These are phyloP conservation scores for Brachionus manjavacas DNA, from an alignment of 1,140 invertebrate species.

Conservation along the genomic window DNA sequence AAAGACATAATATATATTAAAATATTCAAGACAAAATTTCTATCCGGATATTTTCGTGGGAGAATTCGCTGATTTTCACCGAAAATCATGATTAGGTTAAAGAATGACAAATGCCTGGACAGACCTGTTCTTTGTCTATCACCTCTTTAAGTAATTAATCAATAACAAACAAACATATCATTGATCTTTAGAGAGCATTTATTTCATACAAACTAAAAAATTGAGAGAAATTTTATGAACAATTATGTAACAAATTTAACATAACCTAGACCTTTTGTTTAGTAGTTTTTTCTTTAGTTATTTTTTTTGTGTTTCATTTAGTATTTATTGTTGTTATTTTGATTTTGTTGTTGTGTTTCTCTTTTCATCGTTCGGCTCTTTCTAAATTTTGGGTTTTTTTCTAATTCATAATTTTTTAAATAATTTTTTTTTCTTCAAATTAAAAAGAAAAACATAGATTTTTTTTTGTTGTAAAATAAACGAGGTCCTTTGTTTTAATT, in stretches of 20 bases:
- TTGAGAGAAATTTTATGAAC: background rate
- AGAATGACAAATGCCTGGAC: background rate
- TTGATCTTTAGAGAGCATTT: background rate
- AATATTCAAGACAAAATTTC: background rate
- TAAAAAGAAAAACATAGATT: background rate
- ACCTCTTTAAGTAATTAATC: background rate
- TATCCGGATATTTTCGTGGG: background rate
- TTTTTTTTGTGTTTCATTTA: background rate
- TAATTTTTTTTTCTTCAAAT: background rate
- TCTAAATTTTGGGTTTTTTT: background rate
- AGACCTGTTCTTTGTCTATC: background rate
- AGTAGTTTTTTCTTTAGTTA: slow-evolving; percentile 1
- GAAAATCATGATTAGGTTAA: background rate
- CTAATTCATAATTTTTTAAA: slow-evolving; percentile 9
- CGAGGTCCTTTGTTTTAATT: background rate
- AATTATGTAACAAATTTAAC: slow-evolving; percentile 31
- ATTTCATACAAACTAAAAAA: background rate
- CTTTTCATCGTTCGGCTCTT: background rate
- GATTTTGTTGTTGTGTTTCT: slow-evolving; percentile 31
- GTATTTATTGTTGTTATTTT: slow-evolving; percentile 20
- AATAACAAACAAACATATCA: background rate
- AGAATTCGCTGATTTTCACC: too few species aligned
- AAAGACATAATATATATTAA: background rate
- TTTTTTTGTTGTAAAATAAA: slow-evolving; percentile 1
- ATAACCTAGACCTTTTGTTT: slow-evolving; percentile 31